Base-by-base conservation (phyloP, 2,888 invertebrate genomes). In the Prosopocoilus inquinatus region DNA sequence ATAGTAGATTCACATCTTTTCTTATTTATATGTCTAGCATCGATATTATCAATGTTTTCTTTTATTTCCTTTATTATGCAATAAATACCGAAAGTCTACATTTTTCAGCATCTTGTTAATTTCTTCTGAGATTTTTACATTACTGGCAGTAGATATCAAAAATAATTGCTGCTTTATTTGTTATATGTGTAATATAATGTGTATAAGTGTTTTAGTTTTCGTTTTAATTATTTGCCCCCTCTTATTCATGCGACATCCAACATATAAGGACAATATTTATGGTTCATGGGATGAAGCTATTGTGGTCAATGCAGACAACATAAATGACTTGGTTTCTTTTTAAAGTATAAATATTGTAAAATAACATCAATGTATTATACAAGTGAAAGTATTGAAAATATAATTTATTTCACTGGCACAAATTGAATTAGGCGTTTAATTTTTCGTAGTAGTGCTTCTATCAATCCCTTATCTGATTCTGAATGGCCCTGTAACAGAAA, bases 201-300 rank as follows among this genome's bases (percentile, higher is more conserved):
- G n/a, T n/a, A n/a, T n/a, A n/a, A n/a, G n/a, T n/a, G n/a, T n/a
- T n/a, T n/a, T n/a, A n/a, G n/a, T 84, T 8, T 83, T 90, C 67
- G 79, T 92, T 35, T 88, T 87, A 70, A 70, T 89, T 8, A 77
- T 88, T 47, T 92, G 90, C 70, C 94, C 94, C 0, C 71, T 83
- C 2, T 82, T 87, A 72, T 94, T 91, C 78, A 85, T 90, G 0
- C 79, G 77, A 50, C 89, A 88, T 80, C 91, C 92, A 70, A 85
- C 80, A 35, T 87, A 88, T 72, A 94, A 94, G 71, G 88, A 90
- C 68, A 97, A 96, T 75, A 96, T 96, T 60, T 90, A 96, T 76
- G 97, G 97, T 0, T 97, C 97, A 0, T 98, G 97, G 97, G 97
- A 97, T 75, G 97, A 98, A 73, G 97, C 97, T 9, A 79, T 91